These are phyloP conservation scores for Cryptoblepharus egeriae DNA, from an alignment of 2,797 vertebrate genomes.

Conservation along the genomic window DNA sequence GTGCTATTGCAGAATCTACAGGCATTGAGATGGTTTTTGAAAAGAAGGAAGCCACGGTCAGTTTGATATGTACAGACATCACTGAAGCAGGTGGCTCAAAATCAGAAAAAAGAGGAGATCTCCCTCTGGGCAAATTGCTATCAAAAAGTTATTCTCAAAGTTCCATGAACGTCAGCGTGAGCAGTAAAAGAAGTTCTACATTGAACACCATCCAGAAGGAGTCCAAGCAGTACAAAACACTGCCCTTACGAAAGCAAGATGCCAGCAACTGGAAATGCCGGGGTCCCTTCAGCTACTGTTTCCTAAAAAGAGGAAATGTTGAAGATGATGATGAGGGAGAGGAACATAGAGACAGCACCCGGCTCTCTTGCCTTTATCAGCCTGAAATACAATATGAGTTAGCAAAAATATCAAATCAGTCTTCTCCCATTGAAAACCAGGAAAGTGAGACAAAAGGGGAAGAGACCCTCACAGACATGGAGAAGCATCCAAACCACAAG, in stretches of 20 bases:
- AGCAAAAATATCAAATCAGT: constrained; percentile 51
- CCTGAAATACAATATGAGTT: constrained; percentile 60
- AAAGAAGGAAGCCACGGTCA: constrained; percentile 82
- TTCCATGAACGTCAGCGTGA: constrained; percentile 78
- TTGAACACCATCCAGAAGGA: constrained; percentile 81
- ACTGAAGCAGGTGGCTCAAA: constrained; percentile 73
- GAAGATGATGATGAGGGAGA: constrained; percentile 79
- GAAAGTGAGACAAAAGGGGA: constrained; percentile 65
- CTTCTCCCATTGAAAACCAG: constrained; percentile 50
- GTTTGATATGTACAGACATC: constrained; percentile 77
- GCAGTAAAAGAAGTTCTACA: constrained; percentile 74
- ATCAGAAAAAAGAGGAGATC: constrained; percentile 75
- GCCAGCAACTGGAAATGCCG: constrained; percentile 84
- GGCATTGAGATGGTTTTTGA: constrained; percentile 84
- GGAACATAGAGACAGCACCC: constrained; percentile 74
- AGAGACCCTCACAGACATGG: constrained; percentile 51
- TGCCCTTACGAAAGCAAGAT: constrained; percentile 81
- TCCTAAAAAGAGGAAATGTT: constrained; percentile 79
- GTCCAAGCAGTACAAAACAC: constrained; percentile 82
- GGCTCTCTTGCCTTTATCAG: constrained; percentile 72
- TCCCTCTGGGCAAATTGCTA: constrained; percentile 83
- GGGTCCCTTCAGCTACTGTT: constrained; percentile 90
- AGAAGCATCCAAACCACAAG: constrained; percentile 69
- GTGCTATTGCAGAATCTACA: constrained; percentile 80
- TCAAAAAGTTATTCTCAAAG: constrained; percentile 89